Conservation (phyloP, 2,113 vertebrate genomes). For the Hippocampus barbouri region DNA sequence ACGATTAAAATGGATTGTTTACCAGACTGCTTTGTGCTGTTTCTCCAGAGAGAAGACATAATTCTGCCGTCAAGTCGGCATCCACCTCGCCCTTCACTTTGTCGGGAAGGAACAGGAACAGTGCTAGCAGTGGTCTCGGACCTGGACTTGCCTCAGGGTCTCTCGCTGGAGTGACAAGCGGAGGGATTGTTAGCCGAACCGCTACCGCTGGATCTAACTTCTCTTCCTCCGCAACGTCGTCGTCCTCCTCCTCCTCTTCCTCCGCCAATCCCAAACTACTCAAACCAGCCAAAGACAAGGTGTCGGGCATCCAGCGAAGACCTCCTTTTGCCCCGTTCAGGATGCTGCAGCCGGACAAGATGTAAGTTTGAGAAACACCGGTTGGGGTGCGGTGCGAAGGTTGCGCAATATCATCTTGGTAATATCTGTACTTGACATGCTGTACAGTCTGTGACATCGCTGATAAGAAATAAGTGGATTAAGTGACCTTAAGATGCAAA, state of each 20-base stretch:
- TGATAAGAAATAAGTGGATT: background rate
- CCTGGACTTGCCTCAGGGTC: constrained; percentile 48
- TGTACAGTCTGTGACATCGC: background rate
- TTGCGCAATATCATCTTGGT: background rate
- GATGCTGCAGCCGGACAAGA: constrained; percentile 81
- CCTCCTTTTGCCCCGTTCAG: constrained; percentile 80
- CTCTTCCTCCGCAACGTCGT: constrained; percentile 74
- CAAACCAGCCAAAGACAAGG: constrained; percentile 98
- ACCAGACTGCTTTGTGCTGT: constrained; percentile 11
- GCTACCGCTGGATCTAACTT: constrained; percentile 62
- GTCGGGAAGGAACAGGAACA: constrained; percentile 77
- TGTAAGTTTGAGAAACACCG: constrained; percentile 75
- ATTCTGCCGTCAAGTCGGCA: constrained; percentile 83
- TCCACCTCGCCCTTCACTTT: constrained; percentile 78
- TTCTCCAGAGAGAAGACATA: constrained; percentile 90
- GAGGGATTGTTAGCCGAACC: constrained; percentile 74
- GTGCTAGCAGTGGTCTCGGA: constrained; percentile 71
- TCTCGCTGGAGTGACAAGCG: constrained; percentile 69
- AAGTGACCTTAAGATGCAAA: background rate
- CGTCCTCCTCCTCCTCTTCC: constrained; percentile 78
- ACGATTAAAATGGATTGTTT: background rate
- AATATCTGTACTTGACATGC: background rate
- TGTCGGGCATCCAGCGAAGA: constrained; percentile 82
- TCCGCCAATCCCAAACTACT: constrained; percentile 85
- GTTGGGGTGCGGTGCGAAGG: background rate